Conservation (phyloP, 2,113 vertebrate genomes). For the Pantherophis guttatus region DNA sequence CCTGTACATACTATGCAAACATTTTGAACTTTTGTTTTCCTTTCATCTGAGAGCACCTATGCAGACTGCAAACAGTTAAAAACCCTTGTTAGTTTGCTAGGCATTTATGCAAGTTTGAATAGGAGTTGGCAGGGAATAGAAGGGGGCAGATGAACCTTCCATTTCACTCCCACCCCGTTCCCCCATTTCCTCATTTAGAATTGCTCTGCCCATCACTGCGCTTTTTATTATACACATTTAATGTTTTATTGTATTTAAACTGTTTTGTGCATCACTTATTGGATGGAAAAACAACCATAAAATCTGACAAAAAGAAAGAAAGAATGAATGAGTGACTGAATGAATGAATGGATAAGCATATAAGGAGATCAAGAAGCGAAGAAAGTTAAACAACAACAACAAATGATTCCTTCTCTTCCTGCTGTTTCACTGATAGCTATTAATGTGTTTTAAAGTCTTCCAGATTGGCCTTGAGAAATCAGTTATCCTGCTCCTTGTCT, state of each 20-base stretch:
- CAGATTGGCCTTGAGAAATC: slow-evolving; percentile 63
- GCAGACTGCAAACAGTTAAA: background rate
- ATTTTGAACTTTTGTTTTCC: background rate
- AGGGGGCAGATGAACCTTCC: background rate
- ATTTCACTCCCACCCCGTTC: background rate
- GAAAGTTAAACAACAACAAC: slow-evolving; percentile 28
- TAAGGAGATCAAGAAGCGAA: slow-evolving; percentile 15
- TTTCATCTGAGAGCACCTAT: background rate
- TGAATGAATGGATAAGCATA: slow-evolving; percentile 33
- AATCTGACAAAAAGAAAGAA: background rate
- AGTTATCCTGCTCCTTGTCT: slow-evolving; percentile 61
- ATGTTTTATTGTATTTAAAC: background rate
- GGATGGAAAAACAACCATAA: background rate
- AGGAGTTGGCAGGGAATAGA: background rate
- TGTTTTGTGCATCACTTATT: background rate
- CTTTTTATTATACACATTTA: background rate
- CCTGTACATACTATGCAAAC: background rate
- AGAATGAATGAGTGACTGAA: background rate
- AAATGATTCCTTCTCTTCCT: slow-evolving; percentile 57
- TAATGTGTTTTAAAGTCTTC: slow-evolving; percentile 63
- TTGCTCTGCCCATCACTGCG: background rate
- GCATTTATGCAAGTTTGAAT: background rate
- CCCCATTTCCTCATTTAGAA: background rate
- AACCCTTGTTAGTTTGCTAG: background rate
- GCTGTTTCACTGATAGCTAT: slow-evolving; percentile 65